A percentile compares a stretch with the other conserved stretches of the same genome.
phyloP scores from a whole-genome alignment of 1,140 invertebrate genomes.

The Bombus confusus region DNA sequence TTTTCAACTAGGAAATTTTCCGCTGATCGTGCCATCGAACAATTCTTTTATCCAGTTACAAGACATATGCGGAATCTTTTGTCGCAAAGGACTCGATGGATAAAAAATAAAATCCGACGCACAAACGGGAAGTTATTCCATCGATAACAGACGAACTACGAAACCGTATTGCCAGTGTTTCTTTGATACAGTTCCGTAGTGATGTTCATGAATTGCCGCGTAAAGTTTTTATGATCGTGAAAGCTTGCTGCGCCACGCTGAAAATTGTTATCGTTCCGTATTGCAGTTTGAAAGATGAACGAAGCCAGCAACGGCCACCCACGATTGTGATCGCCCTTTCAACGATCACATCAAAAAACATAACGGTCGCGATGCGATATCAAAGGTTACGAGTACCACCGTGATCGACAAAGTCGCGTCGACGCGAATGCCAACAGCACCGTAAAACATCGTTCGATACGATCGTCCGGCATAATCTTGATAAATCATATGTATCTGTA shows the following conservation, averaged over 20 bases:
- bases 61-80: background rate
- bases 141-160: background rate
- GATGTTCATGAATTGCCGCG: background rate
- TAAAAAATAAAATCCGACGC: too few relatives aligned
- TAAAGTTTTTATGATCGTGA: constrained; percentile 7
- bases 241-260: constrained; percentile 24
- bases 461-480: background rate
- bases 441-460: background rate
- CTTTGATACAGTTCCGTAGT: background rate
- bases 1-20: background rate
- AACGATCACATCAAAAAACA: too few relatives aligned
- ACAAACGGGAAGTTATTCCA: constrained; percentile 26
- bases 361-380: too few relatives aligned
- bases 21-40: too few relatives aligned
- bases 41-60: background rate
- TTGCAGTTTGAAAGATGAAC: background rate
- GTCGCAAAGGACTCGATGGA: background rate
- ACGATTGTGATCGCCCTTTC: too few relatives aligned
- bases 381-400: too few relatives aligned
- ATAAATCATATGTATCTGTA: background rate
- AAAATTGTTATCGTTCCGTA: background rate
- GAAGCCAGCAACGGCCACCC: background rate
- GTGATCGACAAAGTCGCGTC: background rate
- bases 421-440: background rate
- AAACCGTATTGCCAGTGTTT: constrained; percentile 5